A percentile compares a stretch with the other conserved stretches of the same genome.
These are phyloP conservation scores for Hydrochoerus hydrochaeris DNA, from an alignment of 2,113 vertebrate species.

Conservation along the genomic window DNA sequence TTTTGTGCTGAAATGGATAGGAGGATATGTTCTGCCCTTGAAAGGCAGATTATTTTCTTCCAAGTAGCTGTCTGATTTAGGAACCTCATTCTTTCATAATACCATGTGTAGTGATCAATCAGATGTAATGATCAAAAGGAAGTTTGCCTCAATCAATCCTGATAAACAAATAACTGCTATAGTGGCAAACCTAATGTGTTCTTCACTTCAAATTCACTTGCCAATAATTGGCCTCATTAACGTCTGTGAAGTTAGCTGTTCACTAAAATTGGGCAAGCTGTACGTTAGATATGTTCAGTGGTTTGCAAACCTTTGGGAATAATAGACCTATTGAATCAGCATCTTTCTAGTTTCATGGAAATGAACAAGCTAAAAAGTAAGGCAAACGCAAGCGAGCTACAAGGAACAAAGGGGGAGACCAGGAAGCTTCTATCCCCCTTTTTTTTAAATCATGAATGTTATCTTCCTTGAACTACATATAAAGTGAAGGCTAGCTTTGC, in stretches of 20 bases:
- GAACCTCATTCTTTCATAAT: slow-evolving; percentile 72
- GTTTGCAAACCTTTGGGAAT: slow-evolving; percentile 76
- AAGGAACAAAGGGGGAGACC: neutral
- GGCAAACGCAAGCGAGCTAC: slow-evolving; percentile 19
- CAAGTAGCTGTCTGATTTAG: slow-evolving; percentile 62
- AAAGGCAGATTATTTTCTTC: slow-evolving; percentile 79
- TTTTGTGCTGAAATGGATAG: slow-evolving; percentile 69
- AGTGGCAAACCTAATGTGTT: slow-evolving; percentile 75
- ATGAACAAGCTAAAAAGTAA: slow-evolving; percentile 63
- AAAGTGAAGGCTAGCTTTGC: slow-evolving; percentile 25
- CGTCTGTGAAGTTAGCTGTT: slow-evolving; percentile 75
- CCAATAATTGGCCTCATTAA: slow-evolving; percentile 81
- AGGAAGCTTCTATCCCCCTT: slow-evolving; percentile 4
- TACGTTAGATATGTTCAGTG: slow-evolving; percentile 69
- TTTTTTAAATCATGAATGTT: slow-evolving; percentile 42
- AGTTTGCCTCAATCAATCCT: slow-evolving; percentile 79
- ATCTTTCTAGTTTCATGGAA: slow-evolving; percentile 57
- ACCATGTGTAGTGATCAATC: slow-evolving; percentile 74
- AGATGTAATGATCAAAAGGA: slow-evolving; percentile 78
- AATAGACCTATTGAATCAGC: slow-evolving; percentile 74
- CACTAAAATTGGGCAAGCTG: slow-evolving; percentile 66
- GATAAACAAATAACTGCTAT: slow-evolving; percentile 76
- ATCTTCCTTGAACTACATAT: slow-evolving; percentile 34
- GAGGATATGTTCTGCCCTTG: slow-evolving; percentile 70
- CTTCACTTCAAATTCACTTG: slow-evolving; percentile 80